Base-by-base conservation (phyloP, 64 coral and sea anemone species). In the Exaiptasia diaphana region DNA sequence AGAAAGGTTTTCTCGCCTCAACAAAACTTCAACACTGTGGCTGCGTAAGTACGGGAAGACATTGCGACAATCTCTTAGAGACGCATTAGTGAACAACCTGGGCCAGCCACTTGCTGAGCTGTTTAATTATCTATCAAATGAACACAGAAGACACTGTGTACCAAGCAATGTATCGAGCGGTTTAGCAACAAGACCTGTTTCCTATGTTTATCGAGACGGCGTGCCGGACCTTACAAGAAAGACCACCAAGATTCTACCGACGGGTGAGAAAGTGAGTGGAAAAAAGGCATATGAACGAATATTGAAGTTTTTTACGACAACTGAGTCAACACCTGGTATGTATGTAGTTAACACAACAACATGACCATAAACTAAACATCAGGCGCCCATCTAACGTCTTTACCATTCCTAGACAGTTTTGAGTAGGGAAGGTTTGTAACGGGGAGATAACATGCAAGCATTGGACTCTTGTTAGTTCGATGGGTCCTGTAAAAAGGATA, bases 131-230 rank as follows among this genome's bases (percentile, higher is more conserved):
- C 73, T 95, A 32, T 70, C 63, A 1, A 27, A 7, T 4, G 85
- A 89, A 17, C 86, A 95, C 67, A 18, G 81, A 73, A 81, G 58
- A 34, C 86, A 95, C 25, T 95, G 91, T 49, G 79, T 95, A 17
- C 63, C 52, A 13, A 89, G 91, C 50, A 90, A 62, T 67, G 91
- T 80, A 29, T 89, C 91, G 62, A 95, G 91, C 79, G 91, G 91
- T 38, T 86, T 95, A 1, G 81, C 76, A 11, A 79, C 81, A 34
- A 82, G 86, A 38, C 91, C 91, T 15, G 33, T 95, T 15, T 24
- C 44, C 21, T 80, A 80, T 62, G 91, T 95, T 18, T 95, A 85
- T 50, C 45, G 68, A 21, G 22, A 89, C 4, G 80, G 79, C 11
- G 42, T 80, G 11, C 69, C 74, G 10, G 79, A 95, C 58, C 35